phyloP scores from a whole-genome alignment of 1,140 invertebrate genomes.

The Calliphora vicina region DNA sequence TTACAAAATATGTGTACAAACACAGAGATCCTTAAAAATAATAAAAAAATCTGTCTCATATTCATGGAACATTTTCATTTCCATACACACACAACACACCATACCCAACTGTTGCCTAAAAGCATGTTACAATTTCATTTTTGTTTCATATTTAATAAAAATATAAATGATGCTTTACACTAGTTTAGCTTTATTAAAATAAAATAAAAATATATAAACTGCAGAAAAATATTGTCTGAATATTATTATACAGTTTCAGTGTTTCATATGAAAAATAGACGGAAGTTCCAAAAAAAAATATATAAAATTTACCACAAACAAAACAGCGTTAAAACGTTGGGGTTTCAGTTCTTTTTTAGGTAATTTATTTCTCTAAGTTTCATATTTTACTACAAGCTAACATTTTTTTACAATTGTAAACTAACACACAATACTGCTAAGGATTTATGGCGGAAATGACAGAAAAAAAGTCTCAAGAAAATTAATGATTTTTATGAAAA shows the following conservation, averaged over 20 bases:
- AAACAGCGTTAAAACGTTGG: background rate
- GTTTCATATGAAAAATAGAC: background rate
- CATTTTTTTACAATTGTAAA: too few relatives aligned
- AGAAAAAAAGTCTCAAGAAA: background rate
- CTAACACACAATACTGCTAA: background rate
- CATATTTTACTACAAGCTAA: background rate
- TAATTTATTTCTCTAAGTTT: background rate
- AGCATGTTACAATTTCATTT: background rate
- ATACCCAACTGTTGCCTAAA: slow-evolving; percentile 6
- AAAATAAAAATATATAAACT: background rate
- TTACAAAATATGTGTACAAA: background rate
- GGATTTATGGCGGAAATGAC: background rate
- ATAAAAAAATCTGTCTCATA: background rate
- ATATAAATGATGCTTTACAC: background rate
- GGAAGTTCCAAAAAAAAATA: background rate
- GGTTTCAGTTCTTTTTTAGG: background rate
- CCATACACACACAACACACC: too few relatives aligned
- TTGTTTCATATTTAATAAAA: background rate
- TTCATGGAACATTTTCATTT: background rate
- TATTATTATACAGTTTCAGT: background rate
- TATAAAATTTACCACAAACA: background rate
- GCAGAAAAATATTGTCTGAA: background rate
- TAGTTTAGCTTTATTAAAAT: background rate
- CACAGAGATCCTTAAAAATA: background rate
- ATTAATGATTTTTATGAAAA: background rate